Conservation (phyloP, 1,140 invertebrate species). For the Aphaenogaster rudis region DNA sequence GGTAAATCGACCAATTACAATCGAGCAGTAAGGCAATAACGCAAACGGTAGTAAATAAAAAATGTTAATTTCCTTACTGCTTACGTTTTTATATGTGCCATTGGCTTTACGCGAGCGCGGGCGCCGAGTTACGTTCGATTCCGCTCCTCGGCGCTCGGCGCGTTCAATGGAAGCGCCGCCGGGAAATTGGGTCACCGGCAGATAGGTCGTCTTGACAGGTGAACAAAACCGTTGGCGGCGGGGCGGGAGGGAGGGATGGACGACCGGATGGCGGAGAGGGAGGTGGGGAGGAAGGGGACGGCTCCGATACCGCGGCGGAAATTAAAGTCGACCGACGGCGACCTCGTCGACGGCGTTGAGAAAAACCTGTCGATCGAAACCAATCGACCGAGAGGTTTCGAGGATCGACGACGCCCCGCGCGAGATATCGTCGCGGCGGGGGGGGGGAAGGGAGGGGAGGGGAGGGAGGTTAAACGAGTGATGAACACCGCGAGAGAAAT, state of each 20-base stretch:
- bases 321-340: slow-evolving; percentile 33
- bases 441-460: too few relatives aligned
- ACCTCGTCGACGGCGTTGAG: not conserved
- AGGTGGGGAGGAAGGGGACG: too few relatives aligned
- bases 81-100: too few relatives aligned
- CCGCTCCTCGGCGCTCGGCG: slow-evolving; percentile 13
- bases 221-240: slow-evolving; percentile 66
- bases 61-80: too few relatives aligned
- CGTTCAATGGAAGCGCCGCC: slow-evolving; percentile 50
- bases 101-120: not conserved
- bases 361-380: not conserved
- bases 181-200: slow-evolving; percentile 79
- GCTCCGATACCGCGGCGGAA: slow-evolving; percentile 2
- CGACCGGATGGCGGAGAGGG: not conserved
- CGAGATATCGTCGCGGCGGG: too few relatives aligned
- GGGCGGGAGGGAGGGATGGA: not conserved
- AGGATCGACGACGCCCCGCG: slow-evolving; percentile 31
- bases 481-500: not conserved
- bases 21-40: too few relatives aligned
- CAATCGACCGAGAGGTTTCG: not conserved
- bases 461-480: too few relatives aligned
- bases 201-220: slow-evolving; percentile 80
- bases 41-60: too few relatives aligned
- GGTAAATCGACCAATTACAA: too few relatives aligned
- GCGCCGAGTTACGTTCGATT: slow-evolving; percentile 26